These are phyloP conservation scores for Cyclargus thomasi DNA, from an alignment of 1,140 invertebrate genomes.

Conservation along the genomic window DNA sequence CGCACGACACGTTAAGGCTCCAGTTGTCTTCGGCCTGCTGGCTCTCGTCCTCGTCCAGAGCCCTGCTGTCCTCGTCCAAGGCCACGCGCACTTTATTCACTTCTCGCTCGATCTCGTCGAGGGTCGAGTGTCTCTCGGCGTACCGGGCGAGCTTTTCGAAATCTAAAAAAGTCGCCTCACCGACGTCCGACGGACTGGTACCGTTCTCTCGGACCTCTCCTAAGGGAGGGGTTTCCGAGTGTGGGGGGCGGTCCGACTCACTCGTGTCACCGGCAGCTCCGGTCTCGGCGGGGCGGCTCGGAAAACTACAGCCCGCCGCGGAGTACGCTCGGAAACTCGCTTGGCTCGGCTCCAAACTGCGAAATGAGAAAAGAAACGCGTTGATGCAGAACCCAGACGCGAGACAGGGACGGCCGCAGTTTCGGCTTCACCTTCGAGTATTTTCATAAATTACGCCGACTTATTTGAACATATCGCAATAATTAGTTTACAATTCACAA, in stretches of 20 bases:
- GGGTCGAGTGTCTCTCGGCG: slow-evolving; percentile 51
- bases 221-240: slow-evolving; percentile 51
- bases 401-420: slow-evolving; percentile 58
- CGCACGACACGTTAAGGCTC: slow-evolving; percentile 73
- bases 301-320: slow-evolving; percentile 69
- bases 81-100: slow-evolving; percentile 70
- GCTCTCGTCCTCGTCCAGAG: slow-evolving; percentile 62
- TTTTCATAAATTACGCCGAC: slow-evolving; percentile 66
- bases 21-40: slow-evolving; percentile 69
- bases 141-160: slow-evolving; percentile 53
- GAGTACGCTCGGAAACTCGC: slow-evolving; percentile 70
- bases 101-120: slow-evolving; percentile 70
- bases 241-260: slow-evolving; percentile 53
- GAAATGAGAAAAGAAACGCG: slow-evolving; percentile 73
- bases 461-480: slow-evolving; percentile 62
- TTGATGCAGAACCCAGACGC: slow-evolving; percentile 57
- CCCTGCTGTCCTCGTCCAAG: slow-evolving; percentile 68
- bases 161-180: slow-evolving; percentile 65
- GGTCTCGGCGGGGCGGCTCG: slow-evolving; percentile 63
- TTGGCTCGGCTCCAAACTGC: slow-evolving; percentile 75
- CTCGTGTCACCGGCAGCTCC: slow-evolving; percentile 50
- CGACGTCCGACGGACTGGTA: slow-evolving; percentile 48
- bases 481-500: slow-evolving; percentile 50
- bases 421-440: slow-evolving; percentile 57
- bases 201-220: slow-evolving; percentile 24